Evolutionary conservation across 1,140 invertebrate species (phyloP).

Genomic region (Drosophila asahinai): DNA sequence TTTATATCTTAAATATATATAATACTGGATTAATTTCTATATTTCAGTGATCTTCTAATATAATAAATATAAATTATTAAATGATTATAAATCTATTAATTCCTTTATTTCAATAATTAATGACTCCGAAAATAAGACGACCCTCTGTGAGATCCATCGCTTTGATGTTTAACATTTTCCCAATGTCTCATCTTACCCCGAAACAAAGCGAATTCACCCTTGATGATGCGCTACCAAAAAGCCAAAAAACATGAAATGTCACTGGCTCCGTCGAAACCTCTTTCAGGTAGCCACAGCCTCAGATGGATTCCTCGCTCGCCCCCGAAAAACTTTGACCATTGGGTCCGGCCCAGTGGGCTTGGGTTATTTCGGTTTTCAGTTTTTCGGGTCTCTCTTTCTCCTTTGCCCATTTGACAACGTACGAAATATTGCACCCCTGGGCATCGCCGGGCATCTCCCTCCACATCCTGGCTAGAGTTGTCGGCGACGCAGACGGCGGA

Average conservation of each 20-base stretch:
- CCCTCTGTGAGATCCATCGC: background rate
- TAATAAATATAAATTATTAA: no score
- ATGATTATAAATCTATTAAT: no score
- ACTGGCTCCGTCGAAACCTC: conserved; percentile 28
- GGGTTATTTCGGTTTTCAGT: conserved; percentile 15
- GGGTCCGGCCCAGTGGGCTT: conserved; percentile 33
- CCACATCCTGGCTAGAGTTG: conserved; percentile 61
- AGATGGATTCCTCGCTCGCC: conserved; percentile 24
- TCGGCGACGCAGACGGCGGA: conserved; percentile 57
- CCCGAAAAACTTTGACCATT: conserved; percentile 40
- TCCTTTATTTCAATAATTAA: no score
- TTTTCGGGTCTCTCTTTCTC: conserved; percentile 52
- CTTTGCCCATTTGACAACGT: conserved; percentile 74
- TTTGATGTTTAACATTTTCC: conserved; percentile 5
- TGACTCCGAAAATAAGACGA: background rate
- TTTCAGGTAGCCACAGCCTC: conserved; percentile 46
- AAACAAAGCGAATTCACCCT: conserved; percentile 9
- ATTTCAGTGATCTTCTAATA: background rate
- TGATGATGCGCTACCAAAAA: conserved; percentile 3
- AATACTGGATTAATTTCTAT: background rate
- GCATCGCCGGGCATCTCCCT: conserved; percentile 35
- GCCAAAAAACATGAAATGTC: conserved; percentile 45
- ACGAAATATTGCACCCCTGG: conserved; percentile 82
- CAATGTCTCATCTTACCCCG: conserved; percentile 10
- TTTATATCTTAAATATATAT: background rate